Conservation (phyloP, 2,888 invertebrate species). For the Brachylomia viminalis region DNA sequence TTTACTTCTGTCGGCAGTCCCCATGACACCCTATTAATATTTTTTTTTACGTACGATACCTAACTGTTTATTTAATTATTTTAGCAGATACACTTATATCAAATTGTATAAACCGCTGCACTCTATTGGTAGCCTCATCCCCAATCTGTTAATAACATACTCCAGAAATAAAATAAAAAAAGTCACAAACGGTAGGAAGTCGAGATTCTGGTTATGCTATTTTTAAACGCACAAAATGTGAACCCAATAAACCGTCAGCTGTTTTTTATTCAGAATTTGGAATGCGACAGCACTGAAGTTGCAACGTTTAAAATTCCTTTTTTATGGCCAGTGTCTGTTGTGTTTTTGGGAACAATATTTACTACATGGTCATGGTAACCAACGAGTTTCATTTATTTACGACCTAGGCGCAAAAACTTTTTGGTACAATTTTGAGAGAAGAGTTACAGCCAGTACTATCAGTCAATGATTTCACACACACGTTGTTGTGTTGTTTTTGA, state of each 20-base stretch:
- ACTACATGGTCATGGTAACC: not conserved
- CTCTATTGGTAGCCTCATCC: not conserved
- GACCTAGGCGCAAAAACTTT: not conserved
- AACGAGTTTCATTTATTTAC: constrained; percentile 27
- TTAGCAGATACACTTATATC: not conserved
- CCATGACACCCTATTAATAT: too few species aligned
- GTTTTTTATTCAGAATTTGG: constrained; percentile 52
- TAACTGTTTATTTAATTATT: not conserved
- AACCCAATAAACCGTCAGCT: constrained; percentile 37
- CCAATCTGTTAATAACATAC: not conserved
- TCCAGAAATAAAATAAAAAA: constrained; percentile 16
- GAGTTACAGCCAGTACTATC: not conserved
- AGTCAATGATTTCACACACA: not conserved
- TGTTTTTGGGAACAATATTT: constrained; percentile 36
- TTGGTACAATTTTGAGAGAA: not conserved
- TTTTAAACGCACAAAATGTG: constrained; percentile 38
- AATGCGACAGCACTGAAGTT: constrained; percentile 33
- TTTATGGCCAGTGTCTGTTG: constrained; percentile 43
- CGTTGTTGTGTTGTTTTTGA: not conserved
- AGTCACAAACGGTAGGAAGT: not conserved
- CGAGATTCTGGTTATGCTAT: constrained; percentile 2
- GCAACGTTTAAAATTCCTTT: constrained; percentile 47
- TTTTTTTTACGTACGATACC: not conserved
- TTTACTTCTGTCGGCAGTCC: too few species aligned
- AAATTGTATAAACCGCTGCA: not conserved